Percentiles rank a stretch among this genome's conserved stretches.
phyloP scores from a whole-genome alignment of 2,797 vertebrate species.

The Lutra lutra region DNA sequence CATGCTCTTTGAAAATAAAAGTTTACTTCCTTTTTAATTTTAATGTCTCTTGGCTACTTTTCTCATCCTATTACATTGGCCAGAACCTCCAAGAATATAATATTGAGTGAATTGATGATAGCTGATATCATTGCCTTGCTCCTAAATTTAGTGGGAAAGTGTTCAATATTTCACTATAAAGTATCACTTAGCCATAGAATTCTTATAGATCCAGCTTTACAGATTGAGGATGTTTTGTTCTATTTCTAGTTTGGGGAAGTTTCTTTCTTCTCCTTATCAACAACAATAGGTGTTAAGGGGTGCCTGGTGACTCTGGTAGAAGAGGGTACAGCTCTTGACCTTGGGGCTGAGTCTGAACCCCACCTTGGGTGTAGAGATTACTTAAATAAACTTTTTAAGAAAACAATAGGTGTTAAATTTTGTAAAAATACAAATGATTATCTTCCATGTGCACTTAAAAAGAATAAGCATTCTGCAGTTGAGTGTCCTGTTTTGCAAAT shows the following conservation, averaged over 20 bases:
- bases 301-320: background rate
- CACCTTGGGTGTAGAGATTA: background rate
- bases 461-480: background rate
- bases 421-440: background rate
- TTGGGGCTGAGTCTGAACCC: background rate
- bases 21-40: slow-evolving; percentile 7
- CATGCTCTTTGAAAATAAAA: slow-evolving; percentile 34
- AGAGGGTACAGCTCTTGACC: background rate
- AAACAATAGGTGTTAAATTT: background rate
- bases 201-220: background rate
- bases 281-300: background rate
- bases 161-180: slow-evolving; percentile 2
- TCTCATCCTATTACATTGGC: background rate
- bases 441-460: background rate
- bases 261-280: background rate
- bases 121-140: background rate
- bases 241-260: background rate
- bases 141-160: background rate
- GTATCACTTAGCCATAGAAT: background rate
- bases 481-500: background rate
- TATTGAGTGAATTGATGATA: background rate
- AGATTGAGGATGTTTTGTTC: background rate
- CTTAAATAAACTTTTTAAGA: background rate
- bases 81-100: background rate
- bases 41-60: background rate